These are phyloP conservation scores for Iselma pallidipennis DNA, from an alignment of 2,888 invertebrate species.

Conservation along the genomic window DNA sequence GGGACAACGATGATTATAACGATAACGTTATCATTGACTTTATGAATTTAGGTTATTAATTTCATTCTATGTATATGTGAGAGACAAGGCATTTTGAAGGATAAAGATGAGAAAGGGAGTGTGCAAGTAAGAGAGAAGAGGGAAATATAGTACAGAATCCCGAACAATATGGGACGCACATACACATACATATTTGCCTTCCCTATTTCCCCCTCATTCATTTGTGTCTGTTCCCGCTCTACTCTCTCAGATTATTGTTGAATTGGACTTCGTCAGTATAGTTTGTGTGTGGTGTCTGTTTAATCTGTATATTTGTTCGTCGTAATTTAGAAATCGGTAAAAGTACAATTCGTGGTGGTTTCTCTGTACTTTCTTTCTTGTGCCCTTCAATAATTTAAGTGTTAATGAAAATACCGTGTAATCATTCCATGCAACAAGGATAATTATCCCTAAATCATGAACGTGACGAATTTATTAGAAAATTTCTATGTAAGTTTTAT, in stretches of 20 bases:
- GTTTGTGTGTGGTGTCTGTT: not conserved
- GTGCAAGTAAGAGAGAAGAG: not conserved
- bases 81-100: too few species aligned
- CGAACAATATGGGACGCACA: not conserved
- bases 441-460: too few species aligned
- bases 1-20: not conserved
- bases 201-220: not conserved
- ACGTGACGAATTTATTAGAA: too few species aligned
- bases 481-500: too few species aligned
- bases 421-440: too few species aligned
- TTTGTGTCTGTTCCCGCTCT: not conserved
- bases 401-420: too few species aligned
- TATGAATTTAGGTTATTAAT: not conserved
- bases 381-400: too few species aligned
- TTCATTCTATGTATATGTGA: not conserved
- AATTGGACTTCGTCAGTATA: not conserved
- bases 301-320: not conserved
- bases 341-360: too few species aligned
- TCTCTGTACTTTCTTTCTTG: too few species aligned
- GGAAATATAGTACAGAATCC: not conserved
- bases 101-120: too few species aligned
- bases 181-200: not conserved
- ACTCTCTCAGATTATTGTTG: not conserved
- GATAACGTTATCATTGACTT: not conserved
- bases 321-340: too few species aligned